Evolutionary conservation across 2,888 invertebrate genomes (phyloP), one percentile per base, ranked within the genome.

Genomic region (Palloptera scutellata): DNA sequence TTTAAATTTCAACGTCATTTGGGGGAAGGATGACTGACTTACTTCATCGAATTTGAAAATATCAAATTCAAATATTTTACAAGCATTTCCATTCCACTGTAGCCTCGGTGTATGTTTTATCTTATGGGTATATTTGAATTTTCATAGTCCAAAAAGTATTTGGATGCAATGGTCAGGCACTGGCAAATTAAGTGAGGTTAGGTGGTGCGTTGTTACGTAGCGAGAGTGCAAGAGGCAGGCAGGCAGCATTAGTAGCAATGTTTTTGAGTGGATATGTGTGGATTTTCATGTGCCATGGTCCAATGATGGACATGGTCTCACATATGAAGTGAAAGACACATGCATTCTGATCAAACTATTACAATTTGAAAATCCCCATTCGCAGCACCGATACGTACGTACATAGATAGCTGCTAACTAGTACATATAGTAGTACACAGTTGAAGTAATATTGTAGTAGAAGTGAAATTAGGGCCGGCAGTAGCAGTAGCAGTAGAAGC

Each of bases 291-390:
- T 20, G 42, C 52, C 57, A 61, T 60, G 65, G 54, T 45, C 17
- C 48, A 57, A 43, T 61, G 58, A 64, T 64, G 61, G 52, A 57
- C 61, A 68, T 19, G 45, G 40, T 17, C 41, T 30, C n/a, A 17
- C 15, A 45, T 17, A 19, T 8, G n/a, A 19, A 52, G 15, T 10
- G 13, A 40, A 1, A 2, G 30, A 2, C 15, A 15, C 45, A 52
- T n/a, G 51, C 42, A 59, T 52, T 42, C 54, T 67, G n/a, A 60
- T 61, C 30, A 30, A 30, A 57, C 48, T 53, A 62, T 48, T 62
- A 59, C 65, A 62, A 66, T 62, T 66, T 51, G 61, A 59, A 69
- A 69, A 69, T 69, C 62, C 68, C 62, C 62, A 69, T 48, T 57
- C 42, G 17, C 53, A 60, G 20, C 42, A 40, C 41, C 30, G 30